Evolutionary conservation across 1,140 invertebrate genomes (phyloP), one percentile per base, ranked within the genome.

Genomic region (Hylyphantes graminicola): DNA sequence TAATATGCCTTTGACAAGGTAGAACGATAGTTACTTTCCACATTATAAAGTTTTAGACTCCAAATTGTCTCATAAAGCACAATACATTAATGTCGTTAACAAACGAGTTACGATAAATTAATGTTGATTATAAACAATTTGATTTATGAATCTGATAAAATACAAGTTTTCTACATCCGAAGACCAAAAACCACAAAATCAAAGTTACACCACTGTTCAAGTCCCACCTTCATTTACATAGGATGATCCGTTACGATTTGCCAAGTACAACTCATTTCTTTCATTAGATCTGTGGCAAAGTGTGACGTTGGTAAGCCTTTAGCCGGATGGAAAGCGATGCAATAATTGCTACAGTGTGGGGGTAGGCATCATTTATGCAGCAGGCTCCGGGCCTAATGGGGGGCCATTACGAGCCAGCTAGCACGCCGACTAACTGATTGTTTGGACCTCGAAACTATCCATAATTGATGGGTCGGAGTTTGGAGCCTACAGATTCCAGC

Each of bases 351-450:
- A 81, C 67, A 73, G 61, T 63, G 35, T 73, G 35, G 35, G 35
- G 57, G 74, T n/a, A 65, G 50, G 79, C 79, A 81, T 81, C 79
- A 81, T 73, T 81, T 81, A 81, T 81, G 79, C 79, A 81, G 54
- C 67, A 81, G 64, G 67, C 79, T 59, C 61, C 55, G 68, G 51
- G 63, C 79, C 79, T 81, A 81, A 81, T 81, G 79, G 79, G 77
- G 17, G 48, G 15, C 79, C 79, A 81, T 81, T 81, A 81, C 79
- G 79, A 73, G 68, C 67, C 55, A 81, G 79, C 57, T 73, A 73
- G 68, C 79, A 81, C 79, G 68, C 79, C 79, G 67, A 81, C 79
- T 81, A 81, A 81, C 79, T 81, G 79, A 81, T 81, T 81, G 79
- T 81, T 81, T 81, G 79, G 79, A 81, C 79, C 79, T 81, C 79